A percentile compares a stretch with the other conserved stretches of the same genome.
These are phyloP conservation scores for Cherax destructor DNA, from an alignment of 1,140 invertebrate species.

Conservation along the genomic window DNA sequence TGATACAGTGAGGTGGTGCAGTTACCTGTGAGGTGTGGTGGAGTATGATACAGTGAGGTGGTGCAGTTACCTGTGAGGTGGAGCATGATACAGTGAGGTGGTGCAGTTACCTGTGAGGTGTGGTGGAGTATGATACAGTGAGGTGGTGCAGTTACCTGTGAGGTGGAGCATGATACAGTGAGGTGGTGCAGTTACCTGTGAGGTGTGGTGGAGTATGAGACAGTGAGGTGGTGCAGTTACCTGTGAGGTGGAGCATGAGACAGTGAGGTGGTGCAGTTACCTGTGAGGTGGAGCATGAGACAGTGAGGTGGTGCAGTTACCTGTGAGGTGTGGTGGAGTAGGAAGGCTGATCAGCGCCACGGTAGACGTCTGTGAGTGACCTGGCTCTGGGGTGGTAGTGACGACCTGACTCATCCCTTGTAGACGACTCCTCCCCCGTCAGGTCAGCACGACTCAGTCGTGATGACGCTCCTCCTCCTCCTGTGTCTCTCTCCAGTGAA, in stretches of 20 bases:
- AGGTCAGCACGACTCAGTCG: slow-evolving; percentile 47
- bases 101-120: not conserved
- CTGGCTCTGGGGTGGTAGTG: slow-evolving; percentile 24
- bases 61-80: too few species aligned
- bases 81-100: too few species aligned
- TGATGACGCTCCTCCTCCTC: slow-evolving; percentile 8
- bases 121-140: not conserved
- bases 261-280: too few species aligned
- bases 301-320: not conserved
- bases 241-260: not conserved
- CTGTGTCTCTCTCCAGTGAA: slow-evolving; percentile 21
- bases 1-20: too few species aligned
- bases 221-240: not conserved
- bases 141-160: too few species aligned
- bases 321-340: not conserved
- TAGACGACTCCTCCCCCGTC: slow-evolving; percentile 8
- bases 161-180: too few species aligned
- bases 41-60: too few species aligned
- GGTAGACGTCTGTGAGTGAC: slow-evolving; percentile 46
- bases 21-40: too few species aligned
- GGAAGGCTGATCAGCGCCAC: not conserved
- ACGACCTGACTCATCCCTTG: not conserved
- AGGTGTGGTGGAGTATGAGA: too few species aligned
- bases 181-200: not conserved
- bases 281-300: too few species aligned